phyloP scores from a whole-genome alignment of 2,888 invertebrate genomes.

The Protonemura montana region DNA sequence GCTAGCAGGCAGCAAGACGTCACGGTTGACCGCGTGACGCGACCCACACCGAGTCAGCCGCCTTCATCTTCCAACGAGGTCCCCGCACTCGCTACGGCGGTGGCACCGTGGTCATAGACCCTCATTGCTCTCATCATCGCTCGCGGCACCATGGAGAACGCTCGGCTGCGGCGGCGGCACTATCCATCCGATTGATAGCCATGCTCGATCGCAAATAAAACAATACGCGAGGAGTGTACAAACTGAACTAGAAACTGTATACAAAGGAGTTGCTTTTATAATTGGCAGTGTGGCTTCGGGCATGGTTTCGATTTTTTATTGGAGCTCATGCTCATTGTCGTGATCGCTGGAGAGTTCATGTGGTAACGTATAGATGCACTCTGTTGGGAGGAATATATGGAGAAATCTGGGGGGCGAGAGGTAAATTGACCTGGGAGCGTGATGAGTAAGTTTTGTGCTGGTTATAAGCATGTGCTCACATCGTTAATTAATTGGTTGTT shows the following conservation, averaged over 20 bases:
- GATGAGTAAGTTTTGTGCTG: neutral
- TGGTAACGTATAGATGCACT: neutral
- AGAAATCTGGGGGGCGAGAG: neutral
- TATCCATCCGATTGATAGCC: conserved; percentile 20
- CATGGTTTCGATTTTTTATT: neutral
- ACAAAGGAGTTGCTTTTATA: neutral
- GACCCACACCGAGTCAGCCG: conserved; percentile 26
- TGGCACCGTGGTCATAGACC: conserved; percentile 39
- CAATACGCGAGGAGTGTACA: conserved; percentile 24
- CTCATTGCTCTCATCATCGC: conserved; percentile 8
- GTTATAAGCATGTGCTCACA: neutral
- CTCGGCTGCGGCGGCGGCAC: neutral
- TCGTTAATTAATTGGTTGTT: neutral
- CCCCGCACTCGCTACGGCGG: conserved; percentile 29
- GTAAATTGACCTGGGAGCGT: neutral
- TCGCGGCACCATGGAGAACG: neutral
- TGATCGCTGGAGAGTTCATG: neutral
- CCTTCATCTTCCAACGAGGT: conserved; percentile 29
- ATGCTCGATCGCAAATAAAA: conserved; percentile 18
- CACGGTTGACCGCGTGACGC: conserved; percentile 35
- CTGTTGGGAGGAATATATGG: neutral
- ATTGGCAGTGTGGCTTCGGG: neutral
- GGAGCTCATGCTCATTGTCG: neutral
- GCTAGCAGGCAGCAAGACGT: conserved; percentile 23
- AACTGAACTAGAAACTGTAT: conserved; percentile 10